Evolutionary conservation across 2,888 invertebrate genomes (phyloP).

Genomic region (Leucoma salicis): DNA sequence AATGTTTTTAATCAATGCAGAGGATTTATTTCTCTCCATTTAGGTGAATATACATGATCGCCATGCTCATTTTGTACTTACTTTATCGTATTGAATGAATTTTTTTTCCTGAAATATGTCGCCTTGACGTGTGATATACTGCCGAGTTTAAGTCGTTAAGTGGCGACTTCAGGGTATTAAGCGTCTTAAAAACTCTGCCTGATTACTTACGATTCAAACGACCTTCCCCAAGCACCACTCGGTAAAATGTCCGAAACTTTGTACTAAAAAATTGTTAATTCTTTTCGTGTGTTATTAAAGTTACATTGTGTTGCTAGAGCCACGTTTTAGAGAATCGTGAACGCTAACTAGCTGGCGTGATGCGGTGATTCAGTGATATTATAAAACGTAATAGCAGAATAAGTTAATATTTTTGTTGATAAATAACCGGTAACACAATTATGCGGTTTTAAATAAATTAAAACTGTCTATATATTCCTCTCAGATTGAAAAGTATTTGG

Average conservation of each 20-base stretch:
- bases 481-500: too few relatives aligned
- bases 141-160: slow-evolving; percentile 2
- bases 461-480: too few relatives aligned
- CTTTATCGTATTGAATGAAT: slow-evolving; percentile 18
- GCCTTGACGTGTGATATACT: slow-evolving; percentile 10
- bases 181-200: slow-evolving; percentile 1
- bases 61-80: slow-evolving; percentile 8
- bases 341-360: neutral
- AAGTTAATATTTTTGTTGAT: too few relatives aligned
- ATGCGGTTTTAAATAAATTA: too few relatives aligned
- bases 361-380: neutral
- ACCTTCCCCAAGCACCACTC: slow-evolving; percentile 7
- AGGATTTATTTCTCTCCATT: too few relatives aligned
- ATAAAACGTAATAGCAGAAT: too few relatives aligned
- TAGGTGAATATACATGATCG: too few relatives aligned
- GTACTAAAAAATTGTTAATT: neutral
- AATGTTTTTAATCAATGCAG: too few relatives aligned
- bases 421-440: too few relatives aligned
- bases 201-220: slow-evolving; percentile 8
- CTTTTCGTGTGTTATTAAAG: slow-evolving; percentile 11
- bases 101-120: slow-evolving; percentile 24
- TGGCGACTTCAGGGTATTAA: slow-evolving; percentile 4
- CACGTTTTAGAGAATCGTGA: neutral
- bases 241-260: slow-evolving; percentile 1
- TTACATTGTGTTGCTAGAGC: slow-evolving; percentile 9